Evolutionary conservation across 2,113 vertebrate genomes (phyloP).

Genomic region (Lepus europaeus): DNA sequence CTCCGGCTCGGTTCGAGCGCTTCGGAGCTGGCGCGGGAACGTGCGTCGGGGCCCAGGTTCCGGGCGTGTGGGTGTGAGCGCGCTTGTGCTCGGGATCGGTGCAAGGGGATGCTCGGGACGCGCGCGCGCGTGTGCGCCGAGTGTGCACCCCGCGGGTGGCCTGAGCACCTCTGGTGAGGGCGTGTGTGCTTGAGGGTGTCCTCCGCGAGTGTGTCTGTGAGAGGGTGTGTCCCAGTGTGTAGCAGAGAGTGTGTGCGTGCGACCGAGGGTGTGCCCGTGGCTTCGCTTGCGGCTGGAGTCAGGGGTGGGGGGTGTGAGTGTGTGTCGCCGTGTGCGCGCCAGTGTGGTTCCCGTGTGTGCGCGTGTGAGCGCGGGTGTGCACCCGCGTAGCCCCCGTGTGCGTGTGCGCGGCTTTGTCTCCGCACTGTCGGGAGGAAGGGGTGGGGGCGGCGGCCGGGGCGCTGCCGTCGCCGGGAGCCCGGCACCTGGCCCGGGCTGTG

Average conservation of each 20-base stretch:
- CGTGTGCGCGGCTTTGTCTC: conserved; percentile 83
- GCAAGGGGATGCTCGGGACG: conserved; percentile 54
- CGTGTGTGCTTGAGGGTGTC: conserved; percentile 46
- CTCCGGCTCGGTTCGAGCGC: background rate
- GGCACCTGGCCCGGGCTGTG: conserved; percentile 63
- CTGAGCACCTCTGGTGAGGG: conserved; percentile 7
- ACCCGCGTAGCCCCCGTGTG: conserved; percentile 74
- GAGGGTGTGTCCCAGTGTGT: conserved; percentile 80
- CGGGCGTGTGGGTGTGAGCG: conserved; percentile 68
- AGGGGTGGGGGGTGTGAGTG: conserved; percentile 43
- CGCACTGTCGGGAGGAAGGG: conserved; percentile 73
- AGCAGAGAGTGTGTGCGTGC: conserved; percentile 57
- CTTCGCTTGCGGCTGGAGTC: conserved; percentile 58
- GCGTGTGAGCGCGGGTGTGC: conserved; percentile 74
- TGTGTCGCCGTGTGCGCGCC: conserved; percentile 4
- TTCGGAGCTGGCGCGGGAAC: background rate
- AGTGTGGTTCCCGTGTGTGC: conserved; percentile 66
- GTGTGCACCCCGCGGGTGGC: background rate
- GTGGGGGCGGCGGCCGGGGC: conserved; percentile 67
- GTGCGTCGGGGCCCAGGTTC: conserved; percentile 22
- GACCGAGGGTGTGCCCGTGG: conserved; percentile 54
- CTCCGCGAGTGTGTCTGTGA: conserved; percentile 39
- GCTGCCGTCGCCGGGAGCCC: background rate
- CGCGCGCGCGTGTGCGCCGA: background rate
- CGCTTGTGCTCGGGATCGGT: conserved; percentile 56